Evolutionary conservation across 2,113 vertebrate genomes (phyloP), one percentile per base, ranked within the genome.

Genomic region (Tamias sibiricus): DNA sequence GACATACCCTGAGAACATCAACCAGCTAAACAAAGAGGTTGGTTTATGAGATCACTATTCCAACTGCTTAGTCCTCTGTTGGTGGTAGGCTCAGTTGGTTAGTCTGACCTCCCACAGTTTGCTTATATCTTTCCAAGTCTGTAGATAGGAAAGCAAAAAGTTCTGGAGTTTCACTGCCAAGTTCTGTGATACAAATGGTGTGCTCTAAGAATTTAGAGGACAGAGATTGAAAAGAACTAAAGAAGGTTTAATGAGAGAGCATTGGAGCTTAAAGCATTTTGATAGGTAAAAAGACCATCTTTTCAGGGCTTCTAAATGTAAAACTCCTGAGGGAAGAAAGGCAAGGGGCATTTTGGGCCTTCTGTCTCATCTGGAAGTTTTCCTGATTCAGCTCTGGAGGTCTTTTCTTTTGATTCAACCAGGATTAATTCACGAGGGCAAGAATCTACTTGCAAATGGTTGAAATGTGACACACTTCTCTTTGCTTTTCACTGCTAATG

Each of bases 51-150:
- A 57, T 32, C 30, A 64, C 85, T 64, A 95, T 89, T 66, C 28
- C 80, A 54, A 66, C 4, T 20, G 49, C 77, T 87, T 28, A 86
- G 57, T 82, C 94, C 91, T 96, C 95, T 97, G 64, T 94, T 80
- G 91, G 95, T 90, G 40, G 40, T n/a, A 66, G 59, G 47, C 32
- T 49, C 52, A 44, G 40, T 49, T 44, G 47, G 30, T 71, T 26
- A 14, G 3, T 66, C 30, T 72, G 30, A 8, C 9, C 14, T 64
- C 30, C 9, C 24, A 92, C 32, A 35, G 19, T 57, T 89, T 54
- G 28, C 47, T 95, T 89, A 6, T 77, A 16, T 76, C 16, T 88
- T 92, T 95, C 57, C 7, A 88, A 93, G 19, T 79, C 28, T 89
- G 5, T 66, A 83, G 64, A 42, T 22, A 44, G 22, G 26, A 95